Base-by-base conservation (phyloP, 2,797 vertebrate genomes). In the Uromys caudimaculatus region DNA sequence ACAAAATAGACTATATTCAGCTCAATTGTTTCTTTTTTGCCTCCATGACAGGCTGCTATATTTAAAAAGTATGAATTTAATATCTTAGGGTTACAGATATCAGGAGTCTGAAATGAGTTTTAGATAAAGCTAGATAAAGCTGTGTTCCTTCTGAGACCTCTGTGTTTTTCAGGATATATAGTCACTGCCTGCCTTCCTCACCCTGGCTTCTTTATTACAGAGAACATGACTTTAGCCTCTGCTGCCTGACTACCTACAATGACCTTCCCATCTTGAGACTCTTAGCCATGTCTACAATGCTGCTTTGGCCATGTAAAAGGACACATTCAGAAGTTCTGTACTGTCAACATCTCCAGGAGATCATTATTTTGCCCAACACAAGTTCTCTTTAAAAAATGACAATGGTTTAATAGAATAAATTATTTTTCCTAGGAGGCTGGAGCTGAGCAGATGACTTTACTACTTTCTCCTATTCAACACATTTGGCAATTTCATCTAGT, bases 31-130 rank as follows among this genome's bases (percentile, higher is more conserved):
- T 91, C 64, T 82, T 38, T 38, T 47, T 89, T 24, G 52, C 27
- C 50, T n/a, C 50, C 90, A 52, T 86, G 54, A 75, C 27, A 96
- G 67, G 84, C 64, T 29, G 73, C 24, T 35, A 41, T 75, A 91
- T 78, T 90, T 85, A 41, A 92, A 92, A 93, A 58, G 76, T 19
- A 82, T 23, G 67, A 67, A 92, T 78, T 29, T 94, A 71, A 89
- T 76, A 77, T 64, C 58, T 95, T 89, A 83, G 12, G 82, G 50
- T 69, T 95, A 69, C 35, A 17, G 58, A 71, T 29, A 95, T 77
- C 35, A 82, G 69, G 81, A 87, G 24, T 76, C 71, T 60, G 56
- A 82, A 89, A 77, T 16, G 73, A 69, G 23, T 56, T 83, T 94
- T 69, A 71, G 24, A 38, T 96, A 88, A 93, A 79, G 79, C 29